Conservation (phyloP, 1,140 invertebrate genomes). For the Elymnias hypermnestra region DNA sequence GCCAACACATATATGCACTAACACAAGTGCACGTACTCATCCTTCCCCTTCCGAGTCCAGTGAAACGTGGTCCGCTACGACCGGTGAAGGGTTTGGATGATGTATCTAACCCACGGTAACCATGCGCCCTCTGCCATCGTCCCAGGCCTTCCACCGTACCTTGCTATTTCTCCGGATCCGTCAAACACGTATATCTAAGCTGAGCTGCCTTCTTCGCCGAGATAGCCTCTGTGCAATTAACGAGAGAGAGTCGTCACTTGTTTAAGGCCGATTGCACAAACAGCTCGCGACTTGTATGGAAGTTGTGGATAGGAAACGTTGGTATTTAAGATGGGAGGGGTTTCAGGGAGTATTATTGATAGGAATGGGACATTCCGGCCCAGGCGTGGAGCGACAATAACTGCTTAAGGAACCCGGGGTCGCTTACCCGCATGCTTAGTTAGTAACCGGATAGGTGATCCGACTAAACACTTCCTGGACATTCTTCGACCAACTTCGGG, state of each 20-base stretch:
- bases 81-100: too few species aligned
- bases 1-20: too few species aligned
- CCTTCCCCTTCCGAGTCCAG: neutral
- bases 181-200: constrained; percentile 1
- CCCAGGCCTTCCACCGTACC: constrained; percentile 9
- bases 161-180: constrained; percentile 6
- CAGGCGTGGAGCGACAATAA: neutral
- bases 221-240: neutral
- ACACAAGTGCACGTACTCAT: constrained; percentile 19
- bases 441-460: neutral
- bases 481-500: too few species aligned
- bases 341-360: neutral
- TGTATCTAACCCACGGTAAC: neutral
- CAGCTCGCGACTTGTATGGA: neutral
- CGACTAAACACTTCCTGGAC: neutral
- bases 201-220: neutral
- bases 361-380: neutral
- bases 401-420: too few species aligned
- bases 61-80: constrained; percentile 4
- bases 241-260: neutral
- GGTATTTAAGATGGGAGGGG: neutral
- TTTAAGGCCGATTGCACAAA: neutral
- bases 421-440: too few species aligned
- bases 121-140: constrained; percentile 2
- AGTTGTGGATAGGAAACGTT: neutral